Conservation (phyloP, 1,140 invertebrate species). For the Macrotrachela quadricornifera region DNA sequence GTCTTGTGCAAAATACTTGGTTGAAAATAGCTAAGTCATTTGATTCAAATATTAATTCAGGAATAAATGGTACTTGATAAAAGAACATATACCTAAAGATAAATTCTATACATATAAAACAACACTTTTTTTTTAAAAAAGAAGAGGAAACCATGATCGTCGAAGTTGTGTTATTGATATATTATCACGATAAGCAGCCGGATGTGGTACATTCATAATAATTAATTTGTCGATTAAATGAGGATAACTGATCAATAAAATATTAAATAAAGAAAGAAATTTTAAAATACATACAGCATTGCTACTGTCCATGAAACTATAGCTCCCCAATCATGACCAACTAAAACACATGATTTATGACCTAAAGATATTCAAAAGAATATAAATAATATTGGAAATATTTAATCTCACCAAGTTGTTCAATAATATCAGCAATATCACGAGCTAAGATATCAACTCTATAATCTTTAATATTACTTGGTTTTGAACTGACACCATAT, state of each 20-base stretch:
- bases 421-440: conserved; percentile 47
- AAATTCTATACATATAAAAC: too few species aligned
- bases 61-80: conserved; percentile 46
- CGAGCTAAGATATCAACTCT: conserved; percentile 38
- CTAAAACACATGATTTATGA: conserved; percentile 32
- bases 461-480: conserved; percentile 40
- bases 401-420: conserved; percentile 16
- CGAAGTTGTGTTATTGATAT: conserved; percentile 37
- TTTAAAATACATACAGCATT: conserved; percentile 12
- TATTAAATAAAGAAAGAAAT: too few species aligned
- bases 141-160: conserved; percentile 21
- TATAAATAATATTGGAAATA: background rate
- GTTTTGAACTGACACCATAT: conserved; percentile 59
- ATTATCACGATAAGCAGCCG: conserved; percentile 41
- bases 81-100: conserved; percentile 50
- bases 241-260: conserved; percentile 30
- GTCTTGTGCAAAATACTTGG: conserved; percentile 35
- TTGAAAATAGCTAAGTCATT: conserved; percentile 44
- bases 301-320: conserved; percentile 38
- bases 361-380: conserved; percentile 12
- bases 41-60: conserved; percentile 41
- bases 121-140: background rate
- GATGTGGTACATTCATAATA: conserved; percentile 50
- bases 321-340: conserved; percentile 61
- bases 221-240: conserved; percentile 49